Percentiles rank a stretch among this genome's conserved stretches.
Conservation (phyloP, 2,888 invertebrate species). For the Leucophenga maculata region DNA sequence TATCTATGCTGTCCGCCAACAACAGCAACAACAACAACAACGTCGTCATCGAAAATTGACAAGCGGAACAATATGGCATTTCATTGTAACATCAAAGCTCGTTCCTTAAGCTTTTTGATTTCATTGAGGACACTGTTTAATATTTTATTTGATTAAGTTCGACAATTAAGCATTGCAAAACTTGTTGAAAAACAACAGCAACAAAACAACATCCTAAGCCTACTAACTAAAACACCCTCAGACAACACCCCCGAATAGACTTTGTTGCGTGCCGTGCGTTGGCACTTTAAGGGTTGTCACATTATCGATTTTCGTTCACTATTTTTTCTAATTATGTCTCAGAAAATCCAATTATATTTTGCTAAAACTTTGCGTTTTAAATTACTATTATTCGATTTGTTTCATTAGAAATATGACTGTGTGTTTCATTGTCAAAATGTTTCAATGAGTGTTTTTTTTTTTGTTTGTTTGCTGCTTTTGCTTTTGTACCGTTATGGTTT, state of each 20-base stretch:
- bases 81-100: neutral
- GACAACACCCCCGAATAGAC: neutral
- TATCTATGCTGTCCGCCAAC: too few relatives aligned
- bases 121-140: neutral
- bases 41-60: too few relatives aligned
- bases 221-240: neutral
- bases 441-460: slow-evolving; percentile 3
- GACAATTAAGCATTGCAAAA: neutral
- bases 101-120: neutral
- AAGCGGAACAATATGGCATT: neutral
- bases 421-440: slow-evolving; percentile 19
- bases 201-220: neutral
- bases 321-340: neutral
- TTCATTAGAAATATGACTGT: neutral
- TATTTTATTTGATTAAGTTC: neutral
- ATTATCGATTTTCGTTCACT: slow-evolving; percentile 12
- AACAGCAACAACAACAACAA: too few relatives aligned
- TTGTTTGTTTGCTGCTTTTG: too few relatives aligned
- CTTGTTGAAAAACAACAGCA: slow-evolving; percentile 10
- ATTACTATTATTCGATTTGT: neutral
- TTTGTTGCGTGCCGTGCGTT: too few relatives aligned
- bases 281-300: slow-evolving; percentile 12
- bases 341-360: neutral
- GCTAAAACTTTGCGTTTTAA: neutral
- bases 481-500: neutral